Conservation (phyloP, 2,113 vertebrate genomes). For the Marcusenius ussheri region DNA sequence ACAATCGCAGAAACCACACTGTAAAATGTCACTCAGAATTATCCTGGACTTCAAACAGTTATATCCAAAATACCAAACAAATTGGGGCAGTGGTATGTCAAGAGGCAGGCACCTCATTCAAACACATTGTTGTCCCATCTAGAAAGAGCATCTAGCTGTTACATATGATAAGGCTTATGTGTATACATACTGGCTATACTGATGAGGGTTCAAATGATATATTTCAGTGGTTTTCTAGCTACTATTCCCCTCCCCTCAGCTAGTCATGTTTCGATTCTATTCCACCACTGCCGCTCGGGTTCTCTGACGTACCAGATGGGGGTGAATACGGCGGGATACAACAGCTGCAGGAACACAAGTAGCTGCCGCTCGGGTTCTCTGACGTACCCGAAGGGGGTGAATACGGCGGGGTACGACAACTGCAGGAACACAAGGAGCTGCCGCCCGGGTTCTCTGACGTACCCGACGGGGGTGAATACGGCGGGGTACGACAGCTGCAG, state of each 20-base stretch:
- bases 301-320: neutral
- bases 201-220: neutral
- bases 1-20: neutral
- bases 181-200: neutral
- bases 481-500: neutral
- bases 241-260: neutral
- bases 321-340: neutral
- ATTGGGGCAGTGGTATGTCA: neutral
- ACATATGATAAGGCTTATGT: neutral
- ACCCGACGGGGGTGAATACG: neutral
- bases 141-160: neutral
- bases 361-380: neutral
- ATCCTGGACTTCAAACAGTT: neutral
- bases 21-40: neutral
- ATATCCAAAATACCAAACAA: neutral
- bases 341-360: no score
- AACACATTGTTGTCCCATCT: neutral
- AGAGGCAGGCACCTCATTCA: neutral
- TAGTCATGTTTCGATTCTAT: neutral
- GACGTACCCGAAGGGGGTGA: neutral
- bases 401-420: neutral
- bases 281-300: neutral
- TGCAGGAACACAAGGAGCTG: neutral
- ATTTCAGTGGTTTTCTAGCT: neutral
- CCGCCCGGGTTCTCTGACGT: neutral